Base-by-base conservation (phyloP, 2,888 invertebrate genomes). In the Mantis religiosa region DNA sequence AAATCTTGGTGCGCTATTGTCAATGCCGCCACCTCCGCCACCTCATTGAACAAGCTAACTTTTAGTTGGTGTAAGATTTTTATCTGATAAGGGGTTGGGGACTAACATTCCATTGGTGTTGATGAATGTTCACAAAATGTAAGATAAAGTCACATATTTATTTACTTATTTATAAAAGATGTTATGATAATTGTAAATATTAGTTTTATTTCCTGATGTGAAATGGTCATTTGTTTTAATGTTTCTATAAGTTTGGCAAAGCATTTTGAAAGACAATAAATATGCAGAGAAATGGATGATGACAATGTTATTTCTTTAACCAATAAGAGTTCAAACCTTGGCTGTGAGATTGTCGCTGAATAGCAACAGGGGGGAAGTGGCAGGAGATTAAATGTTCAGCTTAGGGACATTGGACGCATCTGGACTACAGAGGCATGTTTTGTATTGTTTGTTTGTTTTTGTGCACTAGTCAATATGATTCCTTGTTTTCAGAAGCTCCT, bases 401-500 rank as follows among this genome's bases (percentile, higher is more conserved):
- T 25, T 25, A 71, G 25, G 54, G 54, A 20, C 25, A 25, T 71
- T 71, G 54, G 54, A 71, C 54, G 25, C 54, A 71, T 71, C 54
- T 71, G 54, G 54, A 71, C 20, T 71, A 25, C 54, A 71, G 54
- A 71, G 25, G 25, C 28, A 47, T 87, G 27, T 30, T 87, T 71
- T 27, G 41, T 71, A 15, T 87, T 87, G 7, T 87, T 47, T 28
- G 82, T 25, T 20, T 71, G 54, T 71, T 71, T 71, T 15, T 71
- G 54, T 71, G 54, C 54, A 71, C 54, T 71, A 20, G 54, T 71
- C 54, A 71, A 71, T 71, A 71, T 71, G 54, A 71, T 71, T 71
- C 54, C 54, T 71, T 71, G 54, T 87, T 89, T 89, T 71, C 89
- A 89, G 89, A 89, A 87, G 81, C 87, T 30, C 85, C 87, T 71